Percentiles rank a stretch among this genome's conserved stretches.
These are phyloP conservation scores for Aporophyla nigra DNA, from an alignment of 2,888 invertebrate species.

Conservation along the genomic window DNA sequence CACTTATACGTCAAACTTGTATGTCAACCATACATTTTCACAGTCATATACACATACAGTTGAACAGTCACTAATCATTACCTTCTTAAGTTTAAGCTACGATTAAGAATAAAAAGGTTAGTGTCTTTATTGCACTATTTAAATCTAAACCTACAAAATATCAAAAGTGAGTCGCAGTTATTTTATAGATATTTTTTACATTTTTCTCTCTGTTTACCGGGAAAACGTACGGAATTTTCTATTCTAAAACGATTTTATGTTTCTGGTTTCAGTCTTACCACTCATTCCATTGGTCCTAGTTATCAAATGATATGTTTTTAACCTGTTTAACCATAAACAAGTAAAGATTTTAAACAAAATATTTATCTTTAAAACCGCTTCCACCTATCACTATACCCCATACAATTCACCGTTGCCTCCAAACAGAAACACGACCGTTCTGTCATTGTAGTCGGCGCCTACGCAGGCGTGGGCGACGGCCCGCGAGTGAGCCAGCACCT, in stretches of 20 bases:
- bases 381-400: slow-evolving; percentile 13
- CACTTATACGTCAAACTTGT: no score
- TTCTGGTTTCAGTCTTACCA: no score
- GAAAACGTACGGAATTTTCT: background rate
- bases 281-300: background rate
- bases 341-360: no score
- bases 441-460: slow-evolving; percentile 74
- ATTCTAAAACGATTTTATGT: background rate
- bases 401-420: slow-evolving; percentile 51
- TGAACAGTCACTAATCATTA: no score
- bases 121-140: background rate
- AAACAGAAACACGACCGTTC: slow-evolving; percentile 66
- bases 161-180: background rate
- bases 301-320: no score
- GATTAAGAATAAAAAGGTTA: no score
- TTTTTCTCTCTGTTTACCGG: background rate
- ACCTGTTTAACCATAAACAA: no score
- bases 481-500: slow-evolving; percentile 66
- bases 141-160: no score
- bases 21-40: no score
- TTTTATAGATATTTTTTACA: background rate
- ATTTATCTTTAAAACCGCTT: no score
- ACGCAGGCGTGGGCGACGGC: slow-evolving; percentile 75
- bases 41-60: no score
- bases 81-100: no score